phyloP scores from a whole-genome alignment of 2,113 vertebrate species.

The Antechinus flavipes region DNA sequence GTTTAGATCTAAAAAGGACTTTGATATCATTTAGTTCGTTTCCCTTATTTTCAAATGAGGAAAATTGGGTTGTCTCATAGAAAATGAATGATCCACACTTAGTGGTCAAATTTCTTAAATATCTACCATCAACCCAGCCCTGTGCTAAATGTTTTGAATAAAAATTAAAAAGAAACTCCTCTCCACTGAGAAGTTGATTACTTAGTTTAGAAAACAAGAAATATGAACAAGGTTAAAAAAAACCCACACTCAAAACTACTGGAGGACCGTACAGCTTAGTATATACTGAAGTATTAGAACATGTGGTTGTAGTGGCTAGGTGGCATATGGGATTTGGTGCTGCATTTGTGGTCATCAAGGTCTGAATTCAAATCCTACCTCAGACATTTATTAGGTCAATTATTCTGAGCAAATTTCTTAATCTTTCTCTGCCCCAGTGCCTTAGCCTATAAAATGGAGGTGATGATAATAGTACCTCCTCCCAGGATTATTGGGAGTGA shows the following conservation, averaged over 20 bases:
- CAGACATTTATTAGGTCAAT: neutral
- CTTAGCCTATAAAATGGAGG: neutral
- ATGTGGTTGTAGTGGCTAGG: neutral
- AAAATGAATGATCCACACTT: constrained; percentile 10
- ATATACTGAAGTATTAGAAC: neutral
- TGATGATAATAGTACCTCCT: neutral
- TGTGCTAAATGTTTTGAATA: neutral
- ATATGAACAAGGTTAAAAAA: neutral
- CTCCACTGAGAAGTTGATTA: neutral
- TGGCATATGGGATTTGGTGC: neutral
- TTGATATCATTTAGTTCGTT: neutral
- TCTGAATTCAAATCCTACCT: neutral
- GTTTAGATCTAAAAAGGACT: constrained; percentile 30
- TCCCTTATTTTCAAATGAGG: neutral
- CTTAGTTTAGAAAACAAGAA: constrained; percentile 26
- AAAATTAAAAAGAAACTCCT: neutral
- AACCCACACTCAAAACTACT: neutral
- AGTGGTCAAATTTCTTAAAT: neutral
- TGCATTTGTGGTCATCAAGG: neutral
- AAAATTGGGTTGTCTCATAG: neutral
- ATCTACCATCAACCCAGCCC: neutral
- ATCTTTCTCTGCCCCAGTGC: neutral
- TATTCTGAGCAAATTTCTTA: neutral
- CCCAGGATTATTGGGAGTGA: neutral
- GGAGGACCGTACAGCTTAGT: neutral